Base-by-base conservation (phyloP, 2,113 vertebrate species). In the Cranoglanis bouderius region DNA sequence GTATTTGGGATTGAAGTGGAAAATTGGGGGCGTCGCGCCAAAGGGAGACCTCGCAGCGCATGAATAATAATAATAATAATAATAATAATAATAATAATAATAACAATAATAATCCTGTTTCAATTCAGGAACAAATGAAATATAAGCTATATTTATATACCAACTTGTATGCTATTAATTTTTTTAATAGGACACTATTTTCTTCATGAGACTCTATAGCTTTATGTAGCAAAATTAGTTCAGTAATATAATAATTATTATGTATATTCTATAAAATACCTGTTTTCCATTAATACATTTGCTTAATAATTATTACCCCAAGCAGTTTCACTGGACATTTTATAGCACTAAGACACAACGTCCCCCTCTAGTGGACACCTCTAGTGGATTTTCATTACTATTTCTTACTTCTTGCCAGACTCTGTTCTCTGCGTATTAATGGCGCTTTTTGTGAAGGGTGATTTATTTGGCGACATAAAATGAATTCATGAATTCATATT, bases 321-420 rank as follows among this genome's bases (percentile, higher is more conserved):
- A 6, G 29, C 24, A 18, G 46, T 80, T 16, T 53, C 6, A 53
- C 49, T 53, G 1, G 32, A 38, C 18, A 82, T 38, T 57, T 57
- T 24, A 49, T 35, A 26, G 61, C n/a, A 46, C 55, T 12, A 65
- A 85, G 51, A 74, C 53, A 35, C 88, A 74, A 63, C 59, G 87
- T 75, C 87, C 78, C 78, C 88, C 86, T 88, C 88, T 89, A 88
- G 83, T 53, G 88, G 83, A 61, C 72, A 40, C 12, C 12, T 53
- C 49, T 61, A n/a, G n/a, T 1, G 21, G 51, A 86, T 59, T 75
- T 59, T 18, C 53, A 63, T 26, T 38, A 59, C 13, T 21, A 59
- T 82, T 82, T 82, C 21, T 57, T 35, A 14, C 10, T 13, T 51
- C 43, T 2, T 53, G 46, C 26, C 75, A 78, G 75, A 18, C 2